Base-by-base conservation (phyloP, 1,140 invertebrate genomes). In the Aphaenogaster floridana region DNA sequence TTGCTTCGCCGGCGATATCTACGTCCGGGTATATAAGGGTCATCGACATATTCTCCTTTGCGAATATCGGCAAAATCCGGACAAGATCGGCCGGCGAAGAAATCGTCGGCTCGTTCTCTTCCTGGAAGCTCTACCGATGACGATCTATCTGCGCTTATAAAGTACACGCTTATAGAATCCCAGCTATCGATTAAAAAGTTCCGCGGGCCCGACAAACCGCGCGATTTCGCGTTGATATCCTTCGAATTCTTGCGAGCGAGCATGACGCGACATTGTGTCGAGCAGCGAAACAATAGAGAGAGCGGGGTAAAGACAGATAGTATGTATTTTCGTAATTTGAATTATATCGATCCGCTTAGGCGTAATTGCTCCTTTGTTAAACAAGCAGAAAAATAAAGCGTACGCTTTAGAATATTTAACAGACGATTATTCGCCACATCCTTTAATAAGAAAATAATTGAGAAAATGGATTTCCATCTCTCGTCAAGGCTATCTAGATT, bases 21-120 rank as follows among this genome's bases (percentile, higher is more conserved):
- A 84, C 4, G 69, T 84, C 80, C 80, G 80, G 68, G 68, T 84
- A 39, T 76, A 76, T 63, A 76, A 84, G 54, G 80, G 80, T 84
- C 80, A 76, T 76, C 54, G 80, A 84, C 80, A 84, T 76, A 50
- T 50, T 5, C 61, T 45, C 15, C 28, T 81, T 64, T 36, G 17
- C 34, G n/a, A 42, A 86, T 66, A 86, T 84, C 69, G 77, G 77
- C 13, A 57, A 66, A 86, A 69, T 86, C 54, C 54, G 28, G 7
- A 1, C 15, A 8, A 74, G 80, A 61, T 48, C 48, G 28, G 52
- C 9, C 11, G n/a, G 52, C n/a, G 28, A 71, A 36, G 6, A 84
- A 76, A 84, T 63, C 28, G 42, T 61, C 54, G n/a, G 3, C 48
- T 45, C 48, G 50, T 39, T 9, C 36, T 61, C 13, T 48, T 84